Conservation (phyloP, 2,113 vertebrate genomes). For the Carassius carassius region DNA sequence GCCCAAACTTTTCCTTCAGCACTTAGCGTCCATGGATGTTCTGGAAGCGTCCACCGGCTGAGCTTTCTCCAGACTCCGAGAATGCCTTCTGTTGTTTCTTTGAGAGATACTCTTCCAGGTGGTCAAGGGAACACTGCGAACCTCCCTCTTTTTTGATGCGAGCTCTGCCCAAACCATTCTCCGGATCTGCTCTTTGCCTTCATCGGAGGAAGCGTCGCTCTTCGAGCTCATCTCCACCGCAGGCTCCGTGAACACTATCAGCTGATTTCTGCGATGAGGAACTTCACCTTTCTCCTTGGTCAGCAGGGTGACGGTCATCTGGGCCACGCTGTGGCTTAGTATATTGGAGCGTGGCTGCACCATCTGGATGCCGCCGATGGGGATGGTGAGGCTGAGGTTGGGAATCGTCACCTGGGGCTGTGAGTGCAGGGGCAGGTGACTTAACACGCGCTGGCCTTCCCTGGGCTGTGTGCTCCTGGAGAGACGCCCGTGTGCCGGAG, state of each 20-base stretch:
- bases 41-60: neutral
- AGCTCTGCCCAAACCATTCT: neutral
- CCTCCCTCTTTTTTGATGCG: neutral
- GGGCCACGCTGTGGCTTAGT: constrained; percentile 69
- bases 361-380: constrained; percentile 96
- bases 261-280: constrained; percentile 17
- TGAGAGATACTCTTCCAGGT: constrained; percentile 55
- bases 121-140: constrained; percentile 32
- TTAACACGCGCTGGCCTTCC: constrained; percentile 81
- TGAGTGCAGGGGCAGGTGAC: constrained; percentile 93
- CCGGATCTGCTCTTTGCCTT: neutral
- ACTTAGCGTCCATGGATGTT: neutral
- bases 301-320: constrained; percentile 60
- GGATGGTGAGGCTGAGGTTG: constrained; percentile 78
- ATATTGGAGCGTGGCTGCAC: constrained; percentile 83
- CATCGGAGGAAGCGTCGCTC: constrained; percentile 6
- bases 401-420: constrained; percentile 83
- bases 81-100: constrained; percentile 40
- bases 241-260: constrained; percentile 29
- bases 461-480: constrained; percentile 65
- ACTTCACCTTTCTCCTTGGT: constrained; percentile 1
- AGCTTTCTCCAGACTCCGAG: constrained; percentile 19
- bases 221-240: neutral
- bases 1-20: neutral
- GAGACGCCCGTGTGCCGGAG: constrained; percentile 59